Conservation (phyloP, 2,888 invertebrate species). For the Carabus problematicus region DNA sequence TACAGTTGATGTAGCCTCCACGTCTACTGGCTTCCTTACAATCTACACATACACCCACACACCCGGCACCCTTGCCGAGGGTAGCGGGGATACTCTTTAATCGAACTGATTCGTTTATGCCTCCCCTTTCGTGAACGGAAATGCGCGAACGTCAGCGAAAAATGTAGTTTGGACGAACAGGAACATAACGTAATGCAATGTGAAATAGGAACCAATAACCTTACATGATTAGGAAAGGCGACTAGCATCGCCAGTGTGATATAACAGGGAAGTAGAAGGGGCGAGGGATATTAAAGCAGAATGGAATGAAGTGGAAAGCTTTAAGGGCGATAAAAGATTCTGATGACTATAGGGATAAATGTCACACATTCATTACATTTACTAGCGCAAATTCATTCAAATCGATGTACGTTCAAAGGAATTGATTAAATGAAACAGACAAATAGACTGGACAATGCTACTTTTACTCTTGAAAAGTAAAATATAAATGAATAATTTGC, state of each 20-base stretch:
- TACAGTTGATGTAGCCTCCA: neutral
- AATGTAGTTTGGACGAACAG: constrained; percentile 36
- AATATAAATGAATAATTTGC: no score
- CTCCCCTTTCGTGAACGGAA: constrained; percentile 8
- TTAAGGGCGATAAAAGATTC: constrained; percentile 1
- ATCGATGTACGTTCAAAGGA: no score
- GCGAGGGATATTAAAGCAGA: neutral
- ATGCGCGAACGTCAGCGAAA: constrained; percentile 30
- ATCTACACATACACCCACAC: constrained; percentile 2
- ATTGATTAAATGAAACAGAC: no score
- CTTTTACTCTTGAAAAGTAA: no score
- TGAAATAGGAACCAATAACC: constrained; percentile 38
- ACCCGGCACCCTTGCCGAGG: neutral
- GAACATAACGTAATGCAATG: constrained; percentile 36
- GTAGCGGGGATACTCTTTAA: constrained; percentile 6
- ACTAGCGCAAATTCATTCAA: no score
- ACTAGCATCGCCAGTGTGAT: neutral
- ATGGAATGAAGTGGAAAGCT: constrained; percentile 13
- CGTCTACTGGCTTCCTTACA: neutral
- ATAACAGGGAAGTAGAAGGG: neutral
- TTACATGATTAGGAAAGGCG: constrained; percentile 29
- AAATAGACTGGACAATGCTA: no score
- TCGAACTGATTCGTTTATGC: constrained; percentile 6
- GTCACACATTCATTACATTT: no score
- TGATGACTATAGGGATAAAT: no score